phyloP scores from a whole-genome alignment of 1,140 invertebrate genomes.

The Lethrus apterus region DNA sequence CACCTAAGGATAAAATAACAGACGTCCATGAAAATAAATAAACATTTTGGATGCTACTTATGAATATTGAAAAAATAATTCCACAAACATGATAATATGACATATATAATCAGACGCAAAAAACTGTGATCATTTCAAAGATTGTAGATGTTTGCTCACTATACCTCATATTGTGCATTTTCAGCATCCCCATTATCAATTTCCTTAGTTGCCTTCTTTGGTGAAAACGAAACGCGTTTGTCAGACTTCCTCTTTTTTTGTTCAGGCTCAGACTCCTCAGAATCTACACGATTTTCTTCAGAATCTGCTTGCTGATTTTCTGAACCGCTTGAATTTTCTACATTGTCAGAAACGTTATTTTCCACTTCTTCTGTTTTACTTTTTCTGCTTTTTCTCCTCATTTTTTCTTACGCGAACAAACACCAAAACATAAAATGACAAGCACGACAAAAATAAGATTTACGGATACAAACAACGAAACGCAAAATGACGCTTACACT shows the following conservation, averaged over 20 bases:
- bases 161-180: conserved; percentile 18
- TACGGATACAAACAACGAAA: no score
- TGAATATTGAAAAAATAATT: neutral
- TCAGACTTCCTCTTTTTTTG: conserved; percentile 7
- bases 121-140: neutral
- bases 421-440: no score
- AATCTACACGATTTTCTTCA: neutral
- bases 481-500: no score
- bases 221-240: neutral
- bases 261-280: conserved; percentile 6
- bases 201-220: conserved; percentile 13
- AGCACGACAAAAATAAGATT: no score
- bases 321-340: conserved; percentile 3
- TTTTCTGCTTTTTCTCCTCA: conserved; percentile 3
- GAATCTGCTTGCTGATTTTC: neutral
- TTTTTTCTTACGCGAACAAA: no score
- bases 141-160: neutral
- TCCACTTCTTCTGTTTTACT: neutral
- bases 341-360: conserved; percentile 5
- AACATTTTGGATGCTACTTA: neutral
- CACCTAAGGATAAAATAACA: conserved; percentile 45
- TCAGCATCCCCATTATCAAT: conserved; percentile 14
- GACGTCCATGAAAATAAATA: neutral
- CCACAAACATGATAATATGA: neutral
- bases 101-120: neutral